phyloP scores from a whole-genome alignment of 2,888 invertebrate genomes.

The Dendrolimus houi region DNA sequence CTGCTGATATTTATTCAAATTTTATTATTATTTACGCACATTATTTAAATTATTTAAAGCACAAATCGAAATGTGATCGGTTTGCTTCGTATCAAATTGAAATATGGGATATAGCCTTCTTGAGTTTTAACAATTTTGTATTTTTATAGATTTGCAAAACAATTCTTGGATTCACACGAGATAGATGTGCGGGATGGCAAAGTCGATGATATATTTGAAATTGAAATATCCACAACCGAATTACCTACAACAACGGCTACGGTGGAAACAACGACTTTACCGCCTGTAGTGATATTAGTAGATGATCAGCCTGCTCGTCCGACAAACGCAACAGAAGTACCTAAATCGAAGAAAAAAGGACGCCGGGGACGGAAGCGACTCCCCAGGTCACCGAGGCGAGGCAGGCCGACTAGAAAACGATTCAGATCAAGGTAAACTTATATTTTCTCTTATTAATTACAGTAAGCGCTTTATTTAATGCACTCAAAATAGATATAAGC shows the following conservation, averaged over 20 bases:
- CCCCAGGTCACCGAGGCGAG: constrained; percentile 60
- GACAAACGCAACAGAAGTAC: constrained; percentile 42
- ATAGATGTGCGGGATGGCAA: constrained; percentile 65
- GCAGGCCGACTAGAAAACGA: constrained; percentile 64
- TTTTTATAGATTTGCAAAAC: constrained; percentile 77
- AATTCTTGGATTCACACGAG: constrained; percentile 82
- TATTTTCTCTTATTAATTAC: constrained; percentile 6
- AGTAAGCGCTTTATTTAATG: not conserved
- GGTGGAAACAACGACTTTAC: constrained; percentile 39
- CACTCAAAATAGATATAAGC: too few relatives aligned
- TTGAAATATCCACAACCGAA: constrained; percentile 44
- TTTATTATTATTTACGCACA: too few relatives aligned
- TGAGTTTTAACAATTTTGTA: not conserved
- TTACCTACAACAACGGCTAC: constrained; percentile 37
- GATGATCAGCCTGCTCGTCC: constrained; percentile 63
- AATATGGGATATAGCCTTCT: too few relatives aligned
- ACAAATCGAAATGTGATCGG: too few relatives aligned
- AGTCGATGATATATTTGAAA: constrained; percentile 47
- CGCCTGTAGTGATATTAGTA: constrained; percentile 62
- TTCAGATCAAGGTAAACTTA: constrained; percentile 61
- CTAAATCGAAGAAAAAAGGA: constrained; percentile 45
- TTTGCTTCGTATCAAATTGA: too few relatives aligned
- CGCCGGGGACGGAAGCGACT: constrained; percentile 52
- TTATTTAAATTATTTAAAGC: too few relatives aligned
- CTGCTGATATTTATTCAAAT: not conserved